Percentiles rank a stretch among this genome's conserved stretches.
These are phyloP conservation scores for Cuculus canorus DNA, from an alignment of 2,797 vertebrate genomes.

Conservation along the genomic window DNA sequence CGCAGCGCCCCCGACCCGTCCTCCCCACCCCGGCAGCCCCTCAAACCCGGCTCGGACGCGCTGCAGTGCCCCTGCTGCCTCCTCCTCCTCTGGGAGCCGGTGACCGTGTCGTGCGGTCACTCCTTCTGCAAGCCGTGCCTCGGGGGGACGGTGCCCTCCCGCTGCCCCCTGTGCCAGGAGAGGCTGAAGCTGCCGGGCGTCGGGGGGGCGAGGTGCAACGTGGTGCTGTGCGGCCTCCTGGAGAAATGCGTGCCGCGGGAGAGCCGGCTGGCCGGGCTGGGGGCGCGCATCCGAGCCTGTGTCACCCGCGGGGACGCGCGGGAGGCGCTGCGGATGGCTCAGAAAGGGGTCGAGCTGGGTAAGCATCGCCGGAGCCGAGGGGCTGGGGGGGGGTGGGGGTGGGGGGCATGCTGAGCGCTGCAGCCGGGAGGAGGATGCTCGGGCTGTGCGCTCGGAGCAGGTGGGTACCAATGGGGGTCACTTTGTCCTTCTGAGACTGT, in stretches of 20 bases:
- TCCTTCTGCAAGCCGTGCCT: constrained; percentile 86
- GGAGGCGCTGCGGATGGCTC: constrained; percentile 77
- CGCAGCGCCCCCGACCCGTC: background rate
- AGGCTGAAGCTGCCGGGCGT: constrained; percentile 75
- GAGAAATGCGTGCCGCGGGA: constrained; percentile 81
- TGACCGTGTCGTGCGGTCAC: constrained; percentile 88
- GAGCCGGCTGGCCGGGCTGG: background rate
- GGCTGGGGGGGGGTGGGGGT: background rate
- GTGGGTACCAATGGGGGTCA: background rate
- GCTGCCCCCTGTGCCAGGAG: constrained; percentile 82
- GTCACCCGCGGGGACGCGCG: background rate
- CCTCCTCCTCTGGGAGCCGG: constrained; percentile 84
- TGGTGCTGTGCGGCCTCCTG: constrained; percentile 81
- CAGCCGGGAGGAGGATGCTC: background rate
- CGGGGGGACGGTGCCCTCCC: constrained; percentile 66
- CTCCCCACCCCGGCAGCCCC: background rate
- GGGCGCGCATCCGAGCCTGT: background rate
- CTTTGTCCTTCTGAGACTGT: background rate
- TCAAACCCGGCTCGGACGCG: constrained; percentile 73
- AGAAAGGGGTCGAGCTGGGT: constrained; percentile 82
- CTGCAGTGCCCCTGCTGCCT: constrained; percentile 85
- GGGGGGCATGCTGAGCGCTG: background rate
- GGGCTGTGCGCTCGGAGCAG: background rate
- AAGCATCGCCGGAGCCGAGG: constrained; percentile 14
- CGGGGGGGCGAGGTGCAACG: constrained; percentile 77